A percentile compares a stretch with the other conserved stretches of the same genome.
Evolutionary conservation across 2,888 invertebrate genomes (phyloP).

Genomic region (Xestoiulus laeticollis): DNA sequence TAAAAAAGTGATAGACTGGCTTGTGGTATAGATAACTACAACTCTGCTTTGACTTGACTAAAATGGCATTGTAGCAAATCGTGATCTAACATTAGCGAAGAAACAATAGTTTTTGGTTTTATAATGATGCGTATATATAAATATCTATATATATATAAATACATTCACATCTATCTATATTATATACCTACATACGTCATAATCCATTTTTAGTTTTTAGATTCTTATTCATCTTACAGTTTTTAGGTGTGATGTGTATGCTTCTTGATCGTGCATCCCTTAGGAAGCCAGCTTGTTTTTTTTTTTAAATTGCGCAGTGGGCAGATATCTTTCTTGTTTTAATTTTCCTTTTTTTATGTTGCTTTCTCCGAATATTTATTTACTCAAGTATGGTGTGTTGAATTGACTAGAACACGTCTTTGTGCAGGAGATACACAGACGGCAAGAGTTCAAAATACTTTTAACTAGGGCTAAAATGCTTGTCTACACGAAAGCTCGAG

Average conservation of each 20-base stretch:
- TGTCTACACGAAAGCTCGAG: background rate
- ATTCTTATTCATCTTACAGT: constrained; percentile 33
- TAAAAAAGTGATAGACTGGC: constrained; percentile 23
- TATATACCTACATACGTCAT: constrained; percentile 43
- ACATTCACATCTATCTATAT: constrained; percentile 24
- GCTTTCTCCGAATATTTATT: background rate
- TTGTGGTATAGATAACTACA: constrained; percentile 10
- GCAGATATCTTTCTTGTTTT: background rate
- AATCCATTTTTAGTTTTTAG: background rate
- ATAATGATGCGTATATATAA: constrained; percentile 8
- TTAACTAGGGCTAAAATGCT: background rate
- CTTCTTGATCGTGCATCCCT: background rate
- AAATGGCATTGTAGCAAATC: background rate
- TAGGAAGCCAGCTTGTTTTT: background rate
- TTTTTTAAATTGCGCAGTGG: background rate
- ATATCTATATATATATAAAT: constrained; percentile 2
- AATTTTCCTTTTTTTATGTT: background rate
- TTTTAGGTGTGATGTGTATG: background rate
- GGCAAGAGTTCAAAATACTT: background rate
- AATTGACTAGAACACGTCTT: background rate
- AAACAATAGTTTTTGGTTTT: constrained; percentile 36
- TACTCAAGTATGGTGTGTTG: background rate
- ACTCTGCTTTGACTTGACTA: constrained; percentile 33
- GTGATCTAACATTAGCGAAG: background rate
- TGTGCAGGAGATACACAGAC: background rate